These are phyloP conservation scores for Aphyosemion australe DNA, from an alignment of 2,113 vertebrate species.

Conservation along the genomic window DNA sequence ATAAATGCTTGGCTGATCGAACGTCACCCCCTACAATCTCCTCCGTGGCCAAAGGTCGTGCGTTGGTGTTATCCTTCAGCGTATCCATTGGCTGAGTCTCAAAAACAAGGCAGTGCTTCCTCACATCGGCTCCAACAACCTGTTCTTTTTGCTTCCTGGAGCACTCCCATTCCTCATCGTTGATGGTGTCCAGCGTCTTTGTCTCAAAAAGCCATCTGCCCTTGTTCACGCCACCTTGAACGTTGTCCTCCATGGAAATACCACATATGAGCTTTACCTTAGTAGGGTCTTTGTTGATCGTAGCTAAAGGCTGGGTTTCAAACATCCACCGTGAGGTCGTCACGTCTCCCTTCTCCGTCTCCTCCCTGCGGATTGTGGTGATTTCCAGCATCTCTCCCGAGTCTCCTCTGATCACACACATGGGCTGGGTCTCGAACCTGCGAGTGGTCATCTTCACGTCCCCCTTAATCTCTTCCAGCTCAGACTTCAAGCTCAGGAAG, in stretches of 20 bases:
- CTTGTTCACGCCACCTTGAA: conserved; percentile 77
- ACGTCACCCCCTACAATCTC: conserved; percentile 89
- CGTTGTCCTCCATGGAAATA: conserved; percentile 85
- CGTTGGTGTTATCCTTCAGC: conserved; percentile 82
- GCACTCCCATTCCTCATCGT: conserved; percentile 82
- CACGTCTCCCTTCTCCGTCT: conserved; percentile 84
- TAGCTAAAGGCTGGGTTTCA: conserved; percentile 86
- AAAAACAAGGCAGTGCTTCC: conserved; percentile 87
- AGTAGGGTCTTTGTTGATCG: conserved; percentile 83
- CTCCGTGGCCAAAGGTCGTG: conserved; percentile 63
- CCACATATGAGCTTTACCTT: conserved; percentile 83
- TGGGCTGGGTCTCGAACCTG: conserved; percentile 85
- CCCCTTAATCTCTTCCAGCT: conserved; percentile 87
- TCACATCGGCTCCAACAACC: conserved; percentile 86
- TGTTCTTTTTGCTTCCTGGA: conserved; percentile 79
- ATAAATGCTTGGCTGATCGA: conserved; percentile 83
- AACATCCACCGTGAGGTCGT: conserved; percentile 86
- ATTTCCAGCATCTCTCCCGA: conserved; percentile 87
- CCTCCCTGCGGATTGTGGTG: conserved; percentile 84
- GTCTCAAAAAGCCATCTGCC: conserved; percentile 89
- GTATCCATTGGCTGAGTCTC: conserved; percentile 87
- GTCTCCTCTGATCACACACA: conserved; percentile 85
- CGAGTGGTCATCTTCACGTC: conserved; percentile 85
- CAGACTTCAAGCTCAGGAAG: conserved; percentile 84
- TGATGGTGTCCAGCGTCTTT: conserved; percentile 86